Base-by-base conservation (phyloP, 2,888 invertebrate species). In the Oeneis ivallda region DNA sequence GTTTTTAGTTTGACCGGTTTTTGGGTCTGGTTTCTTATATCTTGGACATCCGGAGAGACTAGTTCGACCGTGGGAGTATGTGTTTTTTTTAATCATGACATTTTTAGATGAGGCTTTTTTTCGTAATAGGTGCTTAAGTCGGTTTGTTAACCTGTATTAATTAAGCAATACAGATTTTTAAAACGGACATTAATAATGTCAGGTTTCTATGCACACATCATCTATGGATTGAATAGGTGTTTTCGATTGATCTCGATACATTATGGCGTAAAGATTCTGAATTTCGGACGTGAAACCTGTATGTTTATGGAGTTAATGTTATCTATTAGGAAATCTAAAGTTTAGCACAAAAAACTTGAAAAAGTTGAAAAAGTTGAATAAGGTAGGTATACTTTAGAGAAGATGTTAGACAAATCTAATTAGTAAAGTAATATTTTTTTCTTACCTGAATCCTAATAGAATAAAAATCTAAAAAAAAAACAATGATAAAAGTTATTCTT, bases 31-130 rank as follows among this genome's bases (percentile, higher is more conserved):
- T 49, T 45, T 54, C 37, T 54, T 54, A 15, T 37, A 54, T 54
- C 56, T 56, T 60, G 60, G 60, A 60, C 60, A 60, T 60, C 60
- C 60, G 60, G 26, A 15, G 60, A 2, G 37, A 60, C 60, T 49
- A 37, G 60, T 50, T 60, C 19, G 39, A 56, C 49, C 60, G 60
- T 60, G 60, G 60, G 60, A 60, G 60, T 60, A 49, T 49, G 45
- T 60, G 49, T 59, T 60, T 60, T 59, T 37, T 10, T 47, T 15
- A 43, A 45, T 59, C 43, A 59, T 59, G 59, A 60, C 60, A 60
- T 60, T 60, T 60, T 49, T 60, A 47, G 58, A 49, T 50, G 56
- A 60, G 32, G 37, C 39, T 37, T 60, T 60, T 59, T 39, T 49
- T 37, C 34, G 34, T 53, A 34, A 8, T 26, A 15, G 54, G 37